phyloP scores from a whole-genome alignment of 1,140 invertebrate species.

The Eumeta japonica region DNA sequence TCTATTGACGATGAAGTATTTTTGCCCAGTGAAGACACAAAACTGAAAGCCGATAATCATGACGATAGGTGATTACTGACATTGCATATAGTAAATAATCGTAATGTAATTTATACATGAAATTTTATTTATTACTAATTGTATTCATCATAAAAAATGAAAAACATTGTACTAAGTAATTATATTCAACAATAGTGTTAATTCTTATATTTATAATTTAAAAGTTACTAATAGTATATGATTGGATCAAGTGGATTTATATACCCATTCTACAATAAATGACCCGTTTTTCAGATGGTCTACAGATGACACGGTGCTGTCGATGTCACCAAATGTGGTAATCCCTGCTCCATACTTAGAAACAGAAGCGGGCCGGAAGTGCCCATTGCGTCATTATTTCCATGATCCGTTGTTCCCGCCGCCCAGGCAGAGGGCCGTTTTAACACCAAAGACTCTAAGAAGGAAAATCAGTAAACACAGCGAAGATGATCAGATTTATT shows the following conservation, averaged over 20 bases:
- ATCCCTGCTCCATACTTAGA: slow-evolving; percentile 87
- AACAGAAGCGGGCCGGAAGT: slow-evolving; percentile 77
- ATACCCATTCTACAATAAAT: too few species aligned
- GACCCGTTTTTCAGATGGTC: slow-evolving; percentile 39
- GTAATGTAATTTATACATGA: too few species aligned
- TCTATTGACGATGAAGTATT: slow-evolving; percentile 60
- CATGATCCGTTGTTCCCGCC: slow-evolving; percentile 70
- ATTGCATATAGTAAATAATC: too few species aligned
- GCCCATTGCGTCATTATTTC: slow-evolving; percentile 69
- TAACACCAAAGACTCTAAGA: slow-evolving; percentile 27
- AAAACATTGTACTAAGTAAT: too few species aligned
- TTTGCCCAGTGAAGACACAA: slow-evolving; percentile 34
- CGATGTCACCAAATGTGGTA: slow-evolving; percentile 83
- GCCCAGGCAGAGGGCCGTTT: slow-evolving; percentile 12
- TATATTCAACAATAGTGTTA: too few species aligned
- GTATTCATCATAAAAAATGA: too few species aligned
- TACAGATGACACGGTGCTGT: slow-evolving; percentile 60
- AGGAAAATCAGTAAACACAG: too few species aligned
- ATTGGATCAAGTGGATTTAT: too few species aligned
- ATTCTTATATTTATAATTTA: too few species aligned
- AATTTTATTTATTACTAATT: too few species aligned
- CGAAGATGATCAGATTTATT: neutral
- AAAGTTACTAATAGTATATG: too few species aligned
- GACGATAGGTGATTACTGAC: slow-evolving; percentile 43
- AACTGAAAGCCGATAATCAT: slow-evolving; percentile 35